Evolutionary conservation across 2,113 vertebrate species (phyloP).

Genomic region (human (Homo sapiens)): DNA sequence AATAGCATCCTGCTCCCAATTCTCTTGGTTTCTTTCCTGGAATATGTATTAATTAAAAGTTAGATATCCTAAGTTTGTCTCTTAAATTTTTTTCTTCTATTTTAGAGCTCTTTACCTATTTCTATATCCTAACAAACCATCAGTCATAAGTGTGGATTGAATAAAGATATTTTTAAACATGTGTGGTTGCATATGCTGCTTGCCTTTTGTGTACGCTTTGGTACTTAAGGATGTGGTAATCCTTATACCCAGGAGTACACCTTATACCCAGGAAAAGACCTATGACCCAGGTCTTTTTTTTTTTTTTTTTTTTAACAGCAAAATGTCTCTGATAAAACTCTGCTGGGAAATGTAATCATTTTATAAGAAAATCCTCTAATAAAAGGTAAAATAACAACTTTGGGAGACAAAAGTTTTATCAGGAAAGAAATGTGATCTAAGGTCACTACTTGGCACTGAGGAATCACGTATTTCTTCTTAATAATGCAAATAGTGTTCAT

Average conservation of each 20-base stretch:
- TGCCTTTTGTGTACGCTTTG: neutral
- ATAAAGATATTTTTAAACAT: neutral
- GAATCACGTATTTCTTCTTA: neutral
- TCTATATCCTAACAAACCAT: neutral
- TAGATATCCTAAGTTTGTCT: neutral
- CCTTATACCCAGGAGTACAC: neutral
- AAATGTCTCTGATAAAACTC: neutral
- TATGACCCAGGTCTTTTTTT: too few relatives aligned
- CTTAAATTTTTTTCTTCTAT: neutral
- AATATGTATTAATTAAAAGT: neutral
- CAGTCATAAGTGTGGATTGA: neutral
- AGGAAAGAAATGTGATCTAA: neutral
- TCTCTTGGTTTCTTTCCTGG: neutral
- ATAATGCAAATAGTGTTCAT: neutral
- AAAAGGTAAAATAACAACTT: neutral
- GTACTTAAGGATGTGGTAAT: neutral
- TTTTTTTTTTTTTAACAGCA: neutral
- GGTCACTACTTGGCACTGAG: neutral
- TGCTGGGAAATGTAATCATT: neutral
- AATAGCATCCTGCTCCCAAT: neutral
- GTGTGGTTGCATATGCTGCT: neutral
- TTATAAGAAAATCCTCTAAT: neutral
- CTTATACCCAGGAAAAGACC: too few relatives aligned
- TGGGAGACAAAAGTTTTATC: neutral
- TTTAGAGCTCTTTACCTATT: neutral